phyloP scores from a whole-genome alignment of 2,113 vertebrate genomes.

The Psittacula cyanocephala region DNA sequence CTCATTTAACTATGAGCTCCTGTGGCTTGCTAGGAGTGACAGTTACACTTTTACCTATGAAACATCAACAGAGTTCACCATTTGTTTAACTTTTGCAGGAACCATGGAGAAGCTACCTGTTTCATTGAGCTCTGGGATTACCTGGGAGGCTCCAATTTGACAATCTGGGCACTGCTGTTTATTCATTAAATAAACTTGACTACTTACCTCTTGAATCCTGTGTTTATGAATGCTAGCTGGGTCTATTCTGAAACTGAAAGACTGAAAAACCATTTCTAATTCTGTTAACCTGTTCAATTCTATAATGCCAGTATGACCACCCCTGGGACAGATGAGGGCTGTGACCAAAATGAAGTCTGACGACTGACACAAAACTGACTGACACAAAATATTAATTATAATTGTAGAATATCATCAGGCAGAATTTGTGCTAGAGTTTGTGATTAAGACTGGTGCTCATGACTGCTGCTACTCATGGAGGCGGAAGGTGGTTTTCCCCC shows the following conservation, averaged over 20 bases:
- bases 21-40: background rate
- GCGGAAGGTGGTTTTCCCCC: background rate
- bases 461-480: background rate
- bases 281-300: background rate
- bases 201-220: background rate
- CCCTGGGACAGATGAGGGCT: background rate
- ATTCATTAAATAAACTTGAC: background rate
- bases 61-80: background rate
- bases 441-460: background rate
- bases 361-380: background rate
- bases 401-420: background rate
- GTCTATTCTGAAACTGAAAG: background rate
- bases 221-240: background rate
- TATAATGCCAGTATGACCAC: fast-evolving
- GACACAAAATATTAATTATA: background rate
- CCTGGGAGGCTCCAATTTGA: background rate
- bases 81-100: background rate
- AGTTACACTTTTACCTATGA: background rate
- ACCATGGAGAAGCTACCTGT: background rate
- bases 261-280: background rate
- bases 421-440: background rate
- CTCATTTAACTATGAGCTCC: background rate
- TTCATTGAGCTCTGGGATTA: background rate
- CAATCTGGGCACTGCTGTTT: background rate
- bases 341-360: background rate